Evolutionary conservation across 92 coral and sea anemone genomes (phyloP), one percentile per base, ranked within the genome.

Genomic region (Porites evermanni): DNA sequence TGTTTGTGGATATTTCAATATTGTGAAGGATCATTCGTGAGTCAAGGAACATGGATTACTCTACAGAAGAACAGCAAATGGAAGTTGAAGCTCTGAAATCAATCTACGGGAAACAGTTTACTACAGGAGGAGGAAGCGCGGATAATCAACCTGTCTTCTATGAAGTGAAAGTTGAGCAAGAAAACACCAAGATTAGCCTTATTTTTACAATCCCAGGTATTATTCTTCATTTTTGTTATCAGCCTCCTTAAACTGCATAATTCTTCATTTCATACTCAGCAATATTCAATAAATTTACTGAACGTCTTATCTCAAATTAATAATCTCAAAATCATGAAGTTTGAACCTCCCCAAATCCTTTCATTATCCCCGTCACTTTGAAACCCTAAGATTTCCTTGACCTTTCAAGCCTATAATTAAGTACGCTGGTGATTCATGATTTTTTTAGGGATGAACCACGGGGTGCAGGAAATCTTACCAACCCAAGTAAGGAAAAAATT

Each of bases 81-180:
- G 97, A 94, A 60, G 54, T 89, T 8, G 93, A 86, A 84, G 97
- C 92, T 11, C 83, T 94, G 51, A 59, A 79, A 77, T 92, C 97
- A 10, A 94, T 94, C 64, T 94, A 92, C 78, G 95, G 93, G 67
- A 86, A 81, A 0, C 88, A 89, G 51, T 76, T 94, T 66, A 53
- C 53, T 13, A 53, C 70, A 7, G 21, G 32, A 1, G 67, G 52
- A 29, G 72, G n/a, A 17, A 63, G 64, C 14, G 79, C 59, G 0
- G 61, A 19, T 1, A 64, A 80, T 53, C 72, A 75, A 51, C 72
- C 64, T 8, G 66, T 88, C 23, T 19, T 67, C 16, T 87, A 74
- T 84, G 79, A 78, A 92, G 77, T 89, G 73, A 82, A 88, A 52
- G 76, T 94, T 17, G 29, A 78, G 12, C 86, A 87, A 51, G 60